These are phyloP conservation scores for Pristionchus maxplancki DNA, from an alignment of 2,888 invertebrate species.

Conservation along the genomic window DNA sequence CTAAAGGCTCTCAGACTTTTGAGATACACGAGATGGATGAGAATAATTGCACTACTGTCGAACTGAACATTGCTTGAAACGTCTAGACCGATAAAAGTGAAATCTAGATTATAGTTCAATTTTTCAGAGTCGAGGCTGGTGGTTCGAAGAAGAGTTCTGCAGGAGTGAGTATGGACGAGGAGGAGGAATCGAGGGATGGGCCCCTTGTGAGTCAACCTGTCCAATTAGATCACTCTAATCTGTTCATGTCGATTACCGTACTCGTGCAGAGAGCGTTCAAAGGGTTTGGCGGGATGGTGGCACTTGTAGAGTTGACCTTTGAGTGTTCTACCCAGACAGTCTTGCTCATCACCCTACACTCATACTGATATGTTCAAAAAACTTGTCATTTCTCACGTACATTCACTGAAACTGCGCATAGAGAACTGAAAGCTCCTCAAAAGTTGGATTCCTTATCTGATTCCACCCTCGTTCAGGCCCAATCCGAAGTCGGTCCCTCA, in stretches of 20 bases:
- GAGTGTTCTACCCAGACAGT: background rate
- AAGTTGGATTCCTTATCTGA: background rate
- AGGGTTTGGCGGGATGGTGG: background rate
- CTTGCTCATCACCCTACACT: background rate
- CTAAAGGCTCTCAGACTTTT: background rate
- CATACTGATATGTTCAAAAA: background rate
- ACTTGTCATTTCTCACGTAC: background rate
- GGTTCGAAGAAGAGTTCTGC: conserved; percentile 49
- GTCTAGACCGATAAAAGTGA: too few relatives aligned
- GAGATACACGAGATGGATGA: background rate
- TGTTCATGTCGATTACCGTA: background rate
- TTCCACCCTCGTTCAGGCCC: background rate
- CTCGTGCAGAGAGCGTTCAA: background rate
- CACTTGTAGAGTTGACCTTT: background rate
- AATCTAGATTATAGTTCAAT: background rate
- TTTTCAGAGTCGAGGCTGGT: background rate
- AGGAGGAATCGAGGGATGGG: conserved; percentile 37
- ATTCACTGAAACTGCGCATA: background rate
- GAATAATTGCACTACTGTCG: background rate
- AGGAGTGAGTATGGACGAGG: conserved; percentile 42
- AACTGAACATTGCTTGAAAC: too few relatives aligned
- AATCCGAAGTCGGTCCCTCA: background rate
- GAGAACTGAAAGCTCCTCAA: background rate
- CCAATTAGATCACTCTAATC: conserved; percentile 24
- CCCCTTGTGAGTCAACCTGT: conserved; percentile 27